phyloP scores from a whole-genome alignment of 2,888 invertebrate genomes.

The Pristionchus entomophagus region DNA sequence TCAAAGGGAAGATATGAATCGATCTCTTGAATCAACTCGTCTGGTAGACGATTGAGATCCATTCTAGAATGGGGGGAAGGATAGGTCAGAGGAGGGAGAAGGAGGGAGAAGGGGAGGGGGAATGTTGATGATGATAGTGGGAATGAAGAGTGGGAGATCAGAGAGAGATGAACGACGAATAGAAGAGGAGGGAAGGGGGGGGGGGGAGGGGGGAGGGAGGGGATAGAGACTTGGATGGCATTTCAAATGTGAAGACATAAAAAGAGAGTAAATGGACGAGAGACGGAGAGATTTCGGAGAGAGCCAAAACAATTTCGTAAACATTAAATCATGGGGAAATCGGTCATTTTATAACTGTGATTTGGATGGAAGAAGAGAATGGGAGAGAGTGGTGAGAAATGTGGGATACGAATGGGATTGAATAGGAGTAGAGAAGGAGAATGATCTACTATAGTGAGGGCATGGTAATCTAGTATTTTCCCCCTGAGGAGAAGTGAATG shows the following conservation, averaged over 20 bases:
- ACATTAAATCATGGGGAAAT: constrained; percentile 46
- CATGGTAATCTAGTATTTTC: not conserved
- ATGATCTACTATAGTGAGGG: constrained; percentile 22
- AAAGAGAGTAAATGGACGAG: constrained; percentile 46
- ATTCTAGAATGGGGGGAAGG: constrained; percentile 3
- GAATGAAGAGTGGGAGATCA: constrained; percentile 4
- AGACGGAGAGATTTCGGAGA: constrained; percentile 51
- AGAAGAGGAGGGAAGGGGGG: constrained; percentile 39
- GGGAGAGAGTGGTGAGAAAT: constrained; percentile 52
- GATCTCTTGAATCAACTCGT: constrained; percentile 58
- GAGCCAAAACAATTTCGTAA: constrained; percentile 40
- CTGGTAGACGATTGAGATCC: constrained; percentile 57
- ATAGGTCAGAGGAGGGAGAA: not conserved
- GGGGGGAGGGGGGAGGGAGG: constrained; percentile 8
- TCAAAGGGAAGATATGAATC: constrained; percentile 60
- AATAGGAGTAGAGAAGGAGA: not conserved
- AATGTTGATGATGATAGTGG: not conserved
- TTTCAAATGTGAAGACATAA: constrained; percentile 40
- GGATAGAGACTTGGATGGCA: constrained; percentile 44
- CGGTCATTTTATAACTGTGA: constrained; percentile 47
- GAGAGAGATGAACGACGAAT: not conserved
- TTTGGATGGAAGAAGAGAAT: constrained; percentile 40
- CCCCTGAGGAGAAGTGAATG: not conserved
- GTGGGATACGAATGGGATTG: not conserved
- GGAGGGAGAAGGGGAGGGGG: not conserved